Conservation (phyloP, 2,797 vertebrate genomes). For the Scolopax bukidnonensis region DNA sequence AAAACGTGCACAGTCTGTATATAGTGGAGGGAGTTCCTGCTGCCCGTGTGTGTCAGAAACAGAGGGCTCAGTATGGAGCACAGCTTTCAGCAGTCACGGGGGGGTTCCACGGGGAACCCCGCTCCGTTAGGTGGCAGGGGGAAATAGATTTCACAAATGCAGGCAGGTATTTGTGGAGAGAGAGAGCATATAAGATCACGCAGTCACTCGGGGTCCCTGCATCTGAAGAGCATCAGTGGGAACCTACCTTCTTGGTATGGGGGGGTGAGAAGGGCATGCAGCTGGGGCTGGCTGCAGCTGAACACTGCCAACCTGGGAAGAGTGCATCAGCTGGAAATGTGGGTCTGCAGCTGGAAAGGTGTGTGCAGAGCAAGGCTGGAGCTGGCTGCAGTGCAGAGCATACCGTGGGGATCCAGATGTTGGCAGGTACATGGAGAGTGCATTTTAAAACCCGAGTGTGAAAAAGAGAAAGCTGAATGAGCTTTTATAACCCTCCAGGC, state of each 20-base stretch:
- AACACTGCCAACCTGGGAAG: not conserved
- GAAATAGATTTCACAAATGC: not conserved
- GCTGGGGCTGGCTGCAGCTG: not conserved
- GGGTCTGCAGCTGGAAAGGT: not conserved
- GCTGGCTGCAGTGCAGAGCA: fast-evolving
- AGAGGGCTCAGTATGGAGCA: not conserved
- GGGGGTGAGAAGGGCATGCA: not conserved
- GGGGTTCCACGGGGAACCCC: not conserved
- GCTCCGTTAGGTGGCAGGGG: fast-evolving
- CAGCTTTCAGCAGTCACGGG: fast-evolving
- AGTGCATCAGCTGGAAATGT: not conserved
- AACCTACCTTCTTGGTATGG: fast-evolving
- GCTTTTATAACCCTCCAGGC: not conserved
- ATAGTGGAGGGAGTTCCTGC: not conserved
- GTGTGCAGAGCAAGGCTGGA: not conserved
- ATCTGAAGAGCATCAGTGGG: not conserved
- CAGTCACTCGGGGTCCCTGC: too few species aligned
- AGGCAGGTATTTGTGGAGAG: not conserved
- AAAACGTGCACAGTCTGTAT: not conserved
- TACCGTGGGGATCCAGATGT: not conserved
- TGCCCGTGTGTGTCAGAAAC: not conserved
- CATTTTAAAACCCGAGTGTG: not conserved
- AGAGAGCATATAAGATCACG: not conserved
- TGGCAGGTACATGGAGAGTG: not conserved
- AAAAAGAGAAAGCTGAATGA: not conserved